A percentile compares a stretch with the other conserved stretches of the same genome.
Evolutionary conservation across 30 jellyfish, hydroid and myxozoan genomes (phyloP).

Genomic region (Cassiopea xamachana): DNA sequence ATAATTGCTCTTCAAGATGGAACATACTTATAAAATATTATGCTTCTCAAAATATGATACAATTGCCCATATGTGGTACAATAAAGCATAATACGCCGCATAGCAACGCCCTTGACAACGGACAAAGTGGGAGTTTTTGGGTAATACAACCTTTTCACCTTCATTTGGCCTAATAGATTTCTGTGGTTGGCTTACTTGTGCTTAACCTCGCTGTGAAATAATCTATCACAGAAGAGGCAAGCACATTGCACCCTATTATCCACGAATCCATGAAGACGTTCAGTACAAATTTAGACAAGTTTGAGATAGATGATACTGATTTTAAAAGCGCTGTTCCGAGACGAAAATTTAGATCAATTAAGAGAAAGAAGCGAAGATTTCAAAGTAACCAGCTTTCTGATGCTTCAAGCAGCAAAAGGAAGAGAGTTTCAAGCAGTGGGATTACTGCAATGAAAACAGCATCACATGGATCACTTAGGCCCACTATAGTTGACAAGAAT

Average conservation of each 20-base stretch:
- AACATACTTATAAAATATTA: too few relatives aligned
- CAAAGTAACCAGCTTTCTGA: slow-evolving; percentile 16
- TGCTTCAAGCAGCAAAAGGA: slow-evolving; percentile 19
- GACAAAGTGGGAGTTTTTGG: neutral
- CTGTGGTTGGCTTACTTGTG: neutral
- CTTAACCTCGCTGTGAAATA: neutral
- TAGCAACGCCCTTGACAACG: slow-evolving; percentile 14
- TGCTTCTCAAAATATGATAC: neutral
- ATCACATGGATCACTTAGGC: neutral
- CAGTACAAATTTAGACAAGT: neutral
- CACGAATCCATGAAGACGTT: too few relatives aligned
- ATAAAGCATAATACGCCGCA: neutral
- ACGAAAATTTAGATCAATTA: slow-evolving; percentile 24
- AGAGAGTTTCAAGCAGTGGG: slow-evolving; percentile 20
- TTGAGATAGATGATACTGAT: neutral
- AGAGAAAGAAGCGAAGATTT: slow-evolving; percentile 21
- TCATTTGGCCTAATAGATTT: neutral
- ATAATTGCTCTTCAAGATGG: neutral
- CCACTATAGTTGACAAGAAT: neutral
- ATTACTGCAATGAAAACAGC: neutral
- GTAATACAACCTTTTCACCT: neutral
- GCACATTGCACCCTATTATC: neutral
- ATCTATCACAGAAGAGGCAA: neutral
- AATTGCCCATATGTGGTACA: neutral
- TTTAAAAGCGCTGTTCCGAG: slow-evolving; percentile 18